Evolutionary conservation across 2,113 vertebrate species (phyloP).

Genomic region (Psephotus haematonotus): DNA sequence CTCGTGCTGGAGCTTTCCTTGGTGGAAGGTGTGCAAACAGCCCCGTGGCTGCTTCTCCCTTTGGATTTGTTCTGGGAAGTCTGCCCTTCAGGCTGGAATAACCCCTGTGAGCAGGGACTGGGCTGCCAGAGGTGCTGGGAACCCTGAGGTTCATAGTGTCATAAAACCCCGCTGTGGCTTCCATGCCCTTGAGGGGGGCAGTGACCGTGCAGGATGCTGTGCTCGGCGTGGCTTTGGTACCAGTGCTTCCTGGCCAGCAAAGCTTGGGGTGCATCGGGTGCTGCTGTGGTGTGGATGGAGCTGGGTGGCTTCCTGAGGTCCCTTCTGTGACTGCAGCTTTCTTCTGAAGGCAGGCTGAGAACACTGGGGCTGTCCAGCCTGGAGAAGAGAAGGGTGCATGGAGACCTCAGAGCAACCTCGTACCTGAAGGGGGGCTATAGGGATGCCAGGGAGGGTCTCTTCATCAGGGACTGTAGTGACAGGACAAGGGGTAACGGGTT

Average conservation of each 20-base stretch:
- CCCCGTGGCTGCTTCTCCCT: accelerated
- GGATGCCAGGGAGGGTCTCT: too few species aligned
- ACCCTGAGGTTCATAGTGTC: background rate
- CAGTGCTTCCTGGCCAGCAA: background rate
- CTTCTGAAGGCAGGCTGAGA: too few species aligned
- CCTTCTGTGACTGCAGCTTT: background rate
- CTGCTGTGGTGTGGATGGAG: background rate
- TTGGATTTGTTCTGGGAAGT: background rate
- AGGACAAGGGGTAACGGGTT: too few species aligned
- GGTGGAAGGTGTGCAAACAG: background rate
- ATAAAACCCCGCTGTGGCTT: background rate
- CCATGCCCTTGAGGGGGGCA: background rate
- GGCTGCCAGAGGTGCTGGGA: background rate
- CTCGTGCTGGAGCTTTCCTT: background rate
- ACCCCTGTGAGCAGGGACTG: background rate
- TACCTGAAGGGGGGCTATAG: too few species aligned
- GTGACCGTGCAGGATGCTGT: background rate
- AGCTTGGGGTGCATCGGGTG: background rate
- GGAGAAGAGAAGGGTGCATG: too few species aligned
- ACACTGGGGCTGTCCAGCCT: too few species aligned
- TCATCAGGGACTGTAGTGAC: too few species aligned
- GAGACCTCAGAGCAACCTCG: too few species aligned
- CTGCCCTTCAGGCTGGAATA: conserved; percentile 23
- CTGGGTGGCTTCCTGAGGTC: background rate
- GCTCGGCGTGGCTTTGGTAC: background rate